Conservation (phyloP, 2,113 vertebrate species). For the Oreochromis niloticus region DNA sequence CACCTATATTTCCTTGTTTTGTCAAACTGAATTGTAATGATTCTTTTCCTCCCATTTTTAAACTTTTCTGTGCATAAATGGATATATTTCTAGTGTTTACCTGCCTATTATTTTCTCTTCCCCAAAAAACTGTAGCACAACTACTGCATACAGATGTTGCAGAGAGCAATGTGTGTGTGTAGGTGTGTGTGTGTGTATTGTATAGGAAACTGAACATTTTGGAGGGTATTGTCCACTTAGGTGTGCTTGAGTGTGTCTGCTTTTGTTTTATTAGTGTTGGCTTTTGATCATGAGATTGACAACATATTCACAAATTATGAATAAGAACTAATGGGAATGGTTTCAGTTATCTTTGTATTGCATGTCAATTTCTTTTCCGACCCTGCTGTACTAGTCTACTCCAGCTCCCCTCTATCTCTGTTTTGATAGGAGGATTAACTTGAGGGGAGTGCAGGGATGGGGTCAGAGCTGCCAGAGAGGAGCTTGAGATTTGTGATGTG, state of each 20-base stretch:
- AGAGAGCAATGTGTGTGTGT: background rate
- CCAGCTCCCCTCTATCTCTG: background rate
- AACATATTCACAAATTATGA: background rate
- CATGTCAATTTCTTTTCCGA: background rate
- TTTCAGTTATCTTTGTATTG: background rate
- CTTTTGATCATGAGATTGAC: background rate
- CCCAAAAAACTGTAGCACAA: background rate
- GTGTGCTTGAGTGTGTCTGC: background rate
- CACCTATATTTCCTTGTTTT: background rate
- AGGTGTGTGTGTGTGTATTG: background rate
- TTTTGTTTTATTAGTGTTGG: background rate
- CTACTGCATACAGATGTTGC: background rate
- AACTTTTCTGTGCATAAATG: background rate
- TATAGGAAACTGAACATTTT: background rate
- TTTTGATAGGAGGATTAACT: constrained; percentile 2
- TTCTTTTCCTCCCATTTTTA: background rate
- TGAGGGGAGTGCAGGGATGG: background rate
- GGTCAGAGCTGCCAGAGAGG: background rate
- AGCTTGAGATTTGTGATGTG: background rate
- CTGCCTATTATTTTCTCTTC: too few relatives aligned
- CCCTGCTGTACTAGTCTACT: background rate
- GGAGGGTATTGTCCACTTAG: background rate
- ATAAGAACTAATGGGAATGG: background rate
- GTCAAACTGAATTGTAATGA: background rate
- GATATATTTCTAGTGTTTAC: background rate